Conservation (phyloP, 2,888 invertebrate genomes). For the Ceraclea dissimilis region DNA sequence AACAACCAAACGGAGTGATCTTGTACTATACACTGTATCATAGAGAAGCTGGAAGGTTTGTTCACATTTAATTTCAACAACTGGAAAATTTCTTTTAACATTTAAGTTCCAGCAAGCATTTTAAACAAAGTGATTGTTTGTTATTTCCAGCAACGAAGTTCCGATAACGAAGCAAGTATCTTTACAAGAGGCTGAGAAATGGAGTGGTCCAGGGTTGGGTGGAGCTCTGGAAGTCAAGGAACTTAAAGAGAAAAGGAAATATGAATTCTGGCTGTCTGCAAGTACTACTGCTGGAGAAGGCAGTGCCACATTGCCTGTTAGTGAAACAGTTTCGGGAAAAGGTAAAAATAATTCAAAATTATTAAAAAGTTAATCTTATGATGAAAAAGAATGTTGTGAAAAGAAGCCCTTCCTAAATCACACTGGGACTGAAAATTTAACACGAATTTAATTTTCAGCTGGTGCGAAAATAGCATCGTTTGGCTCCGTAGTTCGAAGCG, state of each 20-base stretch:
- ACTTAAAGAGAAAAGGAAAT: slow-evolving; percentile 65
- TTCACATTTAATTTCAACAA: background rate
- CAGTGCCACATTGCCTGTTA: slow-evolving; percentile 66
- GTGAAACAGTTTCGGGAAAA: slow-evolving; percentile 66
- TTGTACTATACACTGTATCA: slow-evolving; percentile 78
- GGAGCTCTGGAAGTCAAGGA: slow-evolving; percentile 58
- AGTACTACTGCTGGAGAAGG: slow-evolving; percentile 77
- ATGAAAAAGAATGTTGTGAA: too few relatives aligned
- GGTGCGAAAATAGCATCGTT: slow-evolving; percentile 80
- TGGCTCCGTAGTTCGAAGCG: slow-evolving; percentile 62
- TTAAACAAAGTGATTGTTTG: too few relatives aligned
- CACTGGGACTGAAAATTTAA: too few relatives aligned
- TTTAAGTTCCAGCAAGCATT: too few relatives aligned
- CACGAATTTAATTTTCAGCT: slow-evolving; percentile 53
- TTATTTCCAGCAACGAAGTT: slow-evolving; percentile 37
- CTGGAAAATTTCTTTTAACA: background rate
- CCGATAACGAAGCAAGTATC: slow-evolving; percentile 43
- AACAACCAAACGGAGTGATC: slow-evolving; percentile 72
- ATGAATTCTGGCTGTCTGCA: slow-evolving; percentile 83
- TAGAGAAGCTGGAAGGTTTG: slow-evolving; percentile 59
- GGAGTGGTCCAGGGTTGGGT: slow-evolving; percentile 37
- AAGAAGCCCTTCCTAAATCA: too few relatives aligned
- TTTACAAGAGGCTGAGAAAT: slow-evolving; percentile 32
- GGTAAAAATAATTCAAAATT: slow-evolving; percentile 38
- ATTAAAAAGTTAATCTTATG: background rate